Evolutionary conservation across 1,140 invertebrate species (phyloP).

Genomic region (Maconellicoccus hirsutus): DNA sequence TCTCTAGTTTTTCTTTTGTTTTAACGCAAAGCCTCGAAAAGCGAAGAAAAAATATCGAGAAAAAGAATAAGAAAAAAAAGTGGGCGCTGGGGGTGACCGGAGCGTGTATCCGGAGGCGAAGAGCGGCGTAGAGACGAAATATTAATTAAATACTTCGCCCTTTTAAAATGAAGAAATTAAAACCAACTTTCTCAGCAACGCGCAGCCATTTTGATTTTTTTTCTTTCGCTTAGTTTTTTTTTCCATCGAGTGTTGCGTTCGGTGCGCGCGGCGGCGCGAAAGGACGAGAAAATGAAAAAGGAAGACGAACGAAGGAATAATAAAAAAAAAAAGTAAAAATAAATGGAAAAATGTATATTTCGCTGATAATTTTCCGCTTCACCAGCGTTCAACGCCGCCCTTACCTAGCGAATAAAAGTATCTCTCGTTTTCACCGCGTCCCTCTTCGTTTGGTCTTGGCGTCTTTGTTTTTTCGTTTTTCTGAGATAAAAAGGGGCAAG

Average conservation of each 20-base stretch:
- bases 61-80: no score
- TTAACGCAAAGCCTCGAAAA: no score
- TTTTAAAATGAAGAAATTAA: not conserved
- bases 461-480: no score
- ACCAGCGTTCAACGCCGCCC: not conserved
- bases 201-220: not conserved
- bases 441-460: no score
- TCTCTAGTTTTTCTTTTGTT: no score
- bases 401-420: conserved; percentile 1
- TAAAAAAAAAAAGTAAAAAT: not conserved
- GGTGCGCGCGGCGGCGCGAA: no score
- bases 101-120: no score
- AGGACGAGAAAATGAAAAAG: no score
- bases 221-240: not conserved
- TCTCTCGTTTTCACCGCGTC: not conserved
- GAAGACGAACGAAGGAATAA: not conserved
- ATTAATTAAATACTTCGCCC: conserved; percentile 2
- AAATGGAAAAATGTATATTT: conserved; percentile 3
- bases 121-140: not conserved
- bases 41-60: no score
- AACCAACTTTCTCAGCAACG: conserved; percentile 1
- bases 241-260: no score
- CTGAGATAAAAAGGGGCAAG: no score
- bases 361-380: conserved; percentile 7
- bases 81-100: no score